phyloP scores from a whole-genome alignment of 2,113 vertebrate genomes.

The Motacilla alba region DNA sequence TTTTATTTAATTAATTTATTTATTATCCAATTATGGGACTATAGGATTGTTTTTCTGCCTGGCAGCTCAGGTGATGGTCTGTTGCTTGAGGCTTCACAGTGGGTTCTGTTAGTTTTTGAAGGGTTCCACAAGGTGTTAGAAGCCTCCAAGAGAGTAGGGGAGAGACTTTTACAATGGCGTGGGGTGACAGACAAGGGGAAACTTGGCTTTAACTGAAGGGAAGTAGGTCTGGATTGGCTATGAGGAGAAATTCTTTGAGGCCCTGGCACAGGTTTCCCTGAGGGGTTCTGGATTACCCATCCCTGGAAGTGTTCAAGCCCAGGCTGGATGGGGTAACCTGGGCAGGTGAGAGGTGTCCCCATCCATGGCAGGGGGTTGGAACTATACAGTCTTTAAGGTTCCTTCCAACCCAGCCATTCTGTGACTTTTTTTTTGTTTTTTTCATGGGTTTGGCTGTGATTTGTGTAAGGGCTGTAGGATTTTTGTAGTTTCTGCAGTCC shows the following conservation, averaged over 20 bases:
- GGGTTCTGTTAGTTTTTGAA: not conserved
- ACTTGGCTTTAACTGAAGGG: not conserved
- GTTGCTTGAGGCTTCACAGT: not conserved
- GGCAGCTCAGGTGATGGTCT: too few relatives aligned
- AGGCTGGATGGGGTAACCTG: not conserved
- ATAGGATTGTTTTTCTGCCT: not conserved
- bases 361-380: not conserved
- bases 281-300: not conserved
- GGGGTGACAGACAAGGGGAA: not conserved
- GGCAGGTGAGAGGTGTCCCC: not conserved
- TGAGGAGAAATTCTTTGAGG: not conserved
- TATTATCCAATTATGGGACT: not conserved
- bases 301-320: not conserved
- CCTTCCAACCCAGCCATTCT: not conserved
- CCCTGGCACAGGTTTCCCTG: not conserved
- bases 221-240: not conserved
- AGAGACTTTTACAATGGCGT: not conserved
- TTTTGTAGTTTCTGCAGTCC: not conserved
- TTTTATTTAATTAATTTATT: not conserved
- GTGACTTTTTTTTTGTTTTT: not conserved
- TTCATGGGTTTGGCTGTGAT: rapidly evolving
- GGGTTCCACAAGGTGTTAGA: not conserved
- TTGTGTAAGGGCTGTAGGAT: not conserved
- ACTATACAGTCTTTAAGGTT: not conserved
- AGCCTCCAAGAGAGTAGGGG: not conserved